A percentile compares a stretch with the other conserved stretches of the same genome.
Evolutionary conservation across 2,797 vertebrate genomes (phyloP).

Genomic region (Sitta carolinensis): DNA sequence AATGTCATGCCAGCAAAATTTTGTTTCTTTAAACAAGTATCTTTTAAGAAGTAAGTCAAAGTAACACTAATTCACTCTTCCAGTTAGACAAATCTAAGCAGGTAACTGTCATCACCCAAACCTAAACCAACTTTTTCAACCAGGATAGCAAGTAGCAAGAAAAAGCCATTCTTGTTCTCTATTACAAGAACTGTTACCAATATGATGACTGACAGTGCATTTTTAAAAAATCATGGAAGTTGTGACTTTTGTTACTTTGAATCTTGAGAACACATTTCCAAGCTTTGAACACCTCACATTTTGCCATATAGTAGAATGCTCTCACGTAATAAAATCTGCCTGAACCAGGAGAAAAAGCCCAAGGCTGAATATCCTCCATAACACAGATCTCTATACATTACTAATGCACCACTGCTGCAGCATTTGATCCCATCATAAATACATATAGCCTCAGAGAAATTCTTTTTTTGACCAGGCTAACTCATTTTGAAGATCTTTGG

Average conservation of each 20-base stretch:
- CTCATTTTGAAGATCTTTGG: neutral
- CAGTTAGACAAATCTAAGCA: neutral
- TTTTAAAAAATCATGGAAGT: neutral
- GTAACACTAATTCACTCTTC: neutral
- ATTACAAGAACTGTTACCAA: neutral
- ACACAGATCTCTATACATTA: neutral
- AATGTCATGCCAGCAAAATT: neutral
- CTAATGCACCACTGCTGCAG: neutral
- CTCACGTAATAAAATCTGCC: neutral
- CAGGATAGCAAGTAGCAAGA: neutral
- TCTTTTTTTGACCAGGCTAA: neutral
- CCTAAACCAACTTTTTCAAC: neutral
- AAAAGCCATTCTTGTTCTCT: neutral
- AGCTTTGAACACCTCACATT: neutral
- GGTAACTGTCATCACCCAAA: neutral
- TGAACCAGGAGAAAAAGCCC: neutral
- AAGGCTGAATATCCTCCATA: neutral
- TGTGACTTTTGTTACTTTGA: neutral
- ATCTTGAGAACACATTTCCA: neutral
- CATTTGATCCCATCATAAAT: neutral
- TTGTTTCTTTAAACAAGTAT: neutral
- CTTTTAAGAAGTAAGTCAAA: neutral
- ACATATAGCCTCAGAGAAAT: neutral
- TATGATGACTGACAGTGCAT: neutral
- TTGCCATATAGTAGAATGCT: neutral